phyloP scores from a whole-genome alignment of 2,113 vertebrate species.

The Gorsachius goisagi region DNA sequence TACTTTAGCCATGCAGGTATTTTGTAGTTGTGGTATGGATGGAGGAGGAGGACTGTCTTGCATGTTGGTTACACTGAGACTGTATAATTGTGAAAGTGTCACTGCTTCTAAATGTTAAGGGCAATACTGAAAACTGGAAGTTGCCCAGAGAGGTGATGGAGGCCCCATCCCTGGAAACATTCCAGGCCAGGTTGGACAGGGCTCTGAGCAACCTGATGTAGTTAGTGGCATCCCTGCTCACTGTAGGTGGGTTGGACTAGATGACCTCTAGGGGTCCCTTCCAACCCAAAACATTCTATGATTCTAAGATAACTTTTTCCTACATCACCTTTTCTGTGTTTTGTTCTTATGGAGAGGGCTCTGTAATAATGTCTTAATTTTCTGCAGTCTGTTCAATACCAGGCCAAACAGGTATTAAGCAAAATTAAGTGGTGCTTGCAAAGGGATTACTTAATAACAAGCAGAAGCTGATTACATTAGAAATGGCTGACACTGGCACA shows the following conservation, averaged over 20 bases:
- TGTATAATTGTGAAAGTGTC: not conserved
- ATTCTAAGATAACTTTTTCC: not conserved
- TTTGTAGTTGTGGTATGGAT: not conserved
- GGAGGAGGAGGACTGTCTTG: not conserved
- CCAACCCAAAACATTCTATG: too few species aligned
- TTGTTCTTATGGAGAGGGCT: not conserved
- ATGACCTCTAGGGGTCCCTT: too few species aligned
- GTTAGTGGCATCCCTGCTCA: too few species aligned
- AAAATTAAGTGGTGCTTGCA: not conserved
- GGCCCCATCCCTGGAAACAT: too few species aligned
- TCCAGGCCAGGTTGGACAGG: too few species aligned
- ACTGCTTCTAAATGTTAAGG: not conserved
- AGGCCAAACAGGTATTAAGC: not conserved
- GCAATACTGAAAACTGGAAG: not conserved
- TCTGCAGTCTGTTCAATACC: not conserved
- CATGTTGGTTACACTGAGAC: not conserved
- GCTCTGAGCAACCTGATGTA: too few species aligned
- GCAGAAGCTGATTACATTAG: not conserved
- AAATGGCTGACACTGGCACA: not conserved
- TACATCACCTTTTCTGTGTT: rapidly evolving
- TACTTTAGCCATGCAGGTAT: not conserved
- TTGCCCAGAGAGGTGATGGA: too few species aligned
- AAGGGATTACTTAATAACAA: not conserved
- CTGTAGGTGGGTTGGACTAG: too few species aligned
- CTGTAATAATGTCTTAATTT: not conserved